Base-by-base conservation (phyloP, 2,888 invertebrate species). In the Cephalotes varians region DNA sequence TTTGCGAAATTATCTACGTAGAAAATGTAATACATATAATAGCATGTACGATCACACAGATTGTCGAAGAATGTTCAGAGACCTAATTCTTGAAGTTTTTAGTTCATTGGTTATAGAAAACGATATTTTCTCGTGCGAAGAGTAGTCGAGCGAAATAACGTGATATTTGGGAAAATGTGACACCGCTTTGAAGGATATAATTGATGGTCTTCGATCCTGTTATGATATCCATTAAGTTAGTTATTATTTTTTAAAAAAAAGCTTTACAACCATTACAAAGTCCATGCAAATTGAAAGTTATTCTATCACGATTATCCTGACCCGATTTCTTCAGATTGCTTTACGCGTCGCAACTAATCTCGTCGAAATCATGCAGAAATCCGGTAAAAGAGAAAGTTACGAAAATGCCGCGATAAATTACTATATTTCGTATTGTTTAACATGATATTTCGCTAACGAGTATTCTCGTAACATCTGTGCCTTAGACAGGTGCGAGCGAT, bases 351-450 rank as follows among this genome's bases (percentile, higher is more conserved):
- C 28, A 64, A 49, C 51, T 77, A 77, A 71, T 71, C 54, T 77
- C 54, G 18, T 69, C 54, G 51, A 77, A 40, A 72, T 77, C 40
- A 77, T 77, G 40, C 54, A 71, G 54, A 71, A 71, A 77, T n/a
- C 31, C 44, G 71, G 21, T 34, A 44, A 79, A 47, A 56, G 77
- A 72, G 56, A 79, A 44, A 72, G 77, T 58, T 56, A 28, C 44
- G 56, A 72, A 72, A 71, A 79, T 34, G 21, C 56, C 40, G 71
- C 31, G 72, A 56, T 44, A 71, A 72, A 77, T 77, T 77, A 77
- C 77, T 77, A 77, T 71, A 77, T 54, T 77, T 40, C 85, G 83
- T 87, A 77, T 69, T 77, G 77, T 77, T 69, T 82, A 77, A 73
- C 56, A 74, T 86, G 49, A 77, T 71, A 64, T 64, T 58, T 84